Base-by-base conservation (phyloP, 2,888 invertebrate genomes). In the Agrotis clavis region DNA sequence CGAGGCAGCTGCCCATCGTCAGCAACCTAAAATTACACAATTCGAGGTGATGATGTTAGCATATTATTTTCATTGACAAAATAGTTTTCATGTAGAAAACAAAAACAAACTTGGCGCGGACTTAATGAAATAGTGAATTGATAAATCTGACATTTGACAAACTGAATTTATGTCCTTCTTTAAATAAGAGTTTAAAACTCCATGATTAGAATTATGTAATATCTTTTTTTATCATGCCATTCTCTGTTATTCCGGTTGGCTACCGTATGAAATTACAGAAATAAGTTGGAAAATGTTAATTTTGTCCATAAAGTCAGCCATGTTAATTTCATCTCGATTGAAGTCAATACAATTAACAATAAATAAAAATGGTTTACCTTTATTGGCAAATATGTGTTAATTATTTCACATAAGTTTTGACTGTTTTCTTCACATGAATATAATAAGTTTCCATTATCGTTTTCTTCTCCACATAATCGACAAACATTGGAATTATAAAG, bases 401-500 rank as follows among this genome's bases (percentile, higher is more conserved):
- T 97, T 89, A 97, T 93, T 81, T 96, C 95, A 92, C 97, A 96
- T 91, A 98, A 95, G 95, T 97, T 97, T 85, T 96, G 94, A 84
- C 96, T 97, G 93, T 97, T 96, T 91, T 97, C 96, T 84, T 97
- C 96, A 79, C 88, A 86, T 35, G 94, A 92, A 94, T 97, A 98
- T 91, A 98, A 94, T 89, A 97, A 94, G 82, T 97, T 97, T 77
- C 97, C 97, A 90, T 97, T 97, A 86, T 97, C 96, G 94, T 98
- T 98, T 95, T 97, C 97, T 94, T 97, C 97, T 25, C 97, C 98
- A 96, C 98, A 98, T 92, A 98, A 97, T 94, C 98, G 97, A 94
- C 98, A 98, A 94, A 97, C 96, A 81, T 96, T 96, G 84, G 97
- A 97, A 95, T 98, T 97, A 91, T 97, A 97, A 86, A 98, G 96